Base-by-base conservation (phyloP, 2,113 vertebrate genomes). In the Anolis sagrei region DNA sequence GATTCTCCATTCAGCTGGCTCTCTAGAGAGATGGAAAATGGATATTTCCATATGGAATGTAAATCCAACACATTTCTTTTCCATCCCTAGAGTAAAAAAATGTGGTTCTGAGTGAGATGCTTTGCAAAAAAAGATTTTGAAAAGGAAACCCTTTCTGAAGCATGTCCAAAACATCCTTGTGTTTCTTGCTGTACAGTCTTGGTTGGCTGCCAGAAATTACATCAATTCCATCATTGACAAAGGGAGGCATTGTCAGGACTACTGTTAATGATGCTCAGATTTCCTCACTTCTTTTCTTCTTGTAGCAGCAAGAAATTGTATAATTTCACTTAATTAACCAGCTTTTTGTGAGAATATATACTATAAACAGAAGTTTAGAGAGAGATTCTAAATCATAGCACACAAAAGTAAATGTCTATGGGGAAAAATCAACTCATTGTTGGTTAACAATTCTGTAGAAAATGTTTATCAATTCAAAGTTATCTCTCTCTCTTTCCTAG, bases 131-230 rank as follows among this genome's bases (percentile, higher is more conserved):
- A 90, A 7, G 81, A 1, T 88, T 94, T 86, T 88, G 32, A 90
- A 88, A 93, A 90, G 83, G 91, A 87, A 92, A 90, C 88, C 92
- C 90, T 89, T n/a, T 93, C 90, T 96, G 89, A 95, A 94, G 86
- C 91, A 91, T 93, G 89, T 91, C 90, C 91, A 94, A 89, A 92
- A 93, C 91, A 93, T 32, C 34, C 10, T 81, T 92, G 93, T 91
- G 94, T 87, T 93, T 85, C 89, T 49, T 85, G 88, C 86, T 89
- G 93, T 95, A 96, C 88, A 95, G 92, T 91, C 84, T 85, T 93
- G 92, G 86, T 89, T 94, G 94, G 93, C n/a, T 89, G 95, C 96
- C 96, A 97, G 96, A 93, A 77, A 94, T 94, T 94, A 96, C 95
- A 92, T 96, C 95, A 96, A 94, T 91, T 89, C 86, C 93, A 89